phyloP scores from a whole-genome alignment of 2,888 invertebrate species.

The Stenolophus ochropezus region DNA sequence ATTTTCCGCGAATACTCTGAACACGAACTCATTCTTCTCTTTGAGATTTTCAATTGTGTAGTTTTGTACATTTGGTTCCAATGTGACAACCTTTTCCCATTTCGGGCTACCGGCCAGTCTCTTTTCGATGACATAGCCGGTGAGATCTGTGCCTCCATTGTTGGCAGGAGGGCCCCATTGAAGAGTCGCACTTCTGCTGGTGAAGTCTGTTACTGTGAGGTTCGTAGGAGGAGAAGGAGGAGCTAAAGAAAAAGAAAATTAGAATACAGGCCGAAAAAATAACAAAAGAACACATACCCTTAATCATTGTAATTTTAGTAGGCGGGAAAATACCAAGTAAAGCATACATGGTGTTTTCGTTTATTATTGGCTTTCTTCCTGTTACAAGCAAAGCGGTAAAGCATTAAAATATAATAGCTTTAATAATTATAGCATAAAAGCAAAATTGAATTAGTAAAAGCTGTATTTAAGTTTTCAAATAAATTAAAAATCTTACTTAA shows the following conservation, averaged over 20 bases:
- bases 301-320: slow-evolving; percentile 63
- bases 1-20: slow-evolving; percentile 95
- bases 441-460: slow-evolving; percentile 1
- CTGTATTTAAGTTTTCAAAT: neutral
- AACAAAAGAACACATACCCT: slow-evolving; percentile 43
- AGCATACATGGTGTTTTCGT: slow-evolving; percentile 75
- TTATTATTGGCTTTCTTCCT: slow-evolving; percentile 65
- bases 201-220: slow-evolving; percentile 84
- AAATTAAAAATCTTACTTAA: slow-evolving; percentile 88
- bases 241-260: slow-evolving; percentile 74
- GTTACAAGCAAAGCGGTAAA: slow-evolving; percentile 45
- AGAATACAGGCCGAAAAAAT: neutral
- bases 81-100: slow-evolving; percentile 91
- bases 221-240: slow-evolving; percentile 90
- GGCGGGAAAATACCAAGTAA: slow-evolving; percentile 76
- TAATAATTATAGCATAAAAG: too few relatives aligned
- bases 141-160: slow-evolving; percentile 90
- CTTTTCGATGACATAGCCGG: slow-evolving; percentile 93
- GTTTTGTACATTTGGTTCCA: slow-evolving; percentile 84
- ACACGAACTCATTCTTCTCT: slow-evolving; percentile 89
- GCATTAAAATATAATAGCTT: slow-evolving; percentile 45
- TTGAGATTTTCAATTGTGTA: slow-evolving; percentile 91
- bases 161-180: slow-evolving; percentile 90
- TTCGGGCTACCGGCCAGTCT: slow-evolving; percentile 84
- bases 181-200: slow-evolving; percentile 90